Percentiles rank a stretch among this genome's conserved stretches.
Conservation (phyloP, 2,888 invertebrate genomes). For the Dione juno region DNA sequence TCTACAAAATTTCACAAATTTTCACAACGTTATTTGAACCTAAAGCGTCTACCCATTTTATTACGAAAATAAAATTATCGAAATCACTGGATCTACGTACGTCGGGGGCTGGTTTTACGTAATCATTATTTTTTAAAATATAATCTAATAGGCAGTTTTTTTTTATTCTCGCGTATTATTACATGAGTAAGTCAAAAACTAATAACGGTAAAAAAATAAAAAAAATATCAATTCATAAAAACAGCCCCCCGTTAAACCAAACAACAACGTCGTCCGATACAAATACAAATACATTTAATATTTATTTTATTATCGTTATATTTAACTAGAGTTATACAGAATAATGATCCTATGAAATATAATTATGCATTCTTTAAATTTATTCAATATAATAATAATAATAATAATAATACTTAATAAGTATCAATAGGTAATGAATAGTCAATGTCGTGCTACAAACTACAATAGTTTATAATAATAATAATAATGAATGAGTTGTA, state of each 20-base stretch:
- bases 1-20: conserved; percentile 84
- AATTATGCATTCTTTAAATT: conserved; percentile 84
- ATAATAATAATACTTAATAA: conserved; percentile 84
- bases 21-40: conserved; percentile 84
- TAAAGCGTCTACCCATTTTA: conserved; percentile 84
- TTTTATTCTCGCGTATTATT: conserved; percentile 73
- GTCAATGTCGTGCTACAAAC: conserved; percentile 81
- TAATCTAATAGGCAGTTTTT: conserved; percentile 83
- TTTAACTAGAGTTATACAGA: conserved; percentile 85
- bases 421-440: conserved; percentile 84
- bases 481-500: conserved; percentile 80
- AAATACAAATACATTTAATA: conserved; percentile 65
- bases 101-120: conserved; percentile 76
- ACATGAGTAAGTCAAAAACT: conserved; percentile 81
- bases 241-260: conserved; percentile 74
- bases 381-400: conserved; percentile 83
- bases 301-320: conserved; percentile 78
- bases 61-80: conserved; percentile 83
- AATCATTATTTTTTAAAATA: conserved; percentile 82
- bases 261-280: conserved; percentile 66
- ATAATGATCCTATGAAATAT: conserved; percentile 85
- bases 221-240: conserved; percentile 82
- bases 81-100: conserved; percentile 80
- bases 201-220: conserved; percentile 84
- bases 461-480: conserved; percentile 75